phyloP scores from a whole-genome alignment of 1,140 invertebrate species.

The Diabrotica undecimpunctata region DNA sequence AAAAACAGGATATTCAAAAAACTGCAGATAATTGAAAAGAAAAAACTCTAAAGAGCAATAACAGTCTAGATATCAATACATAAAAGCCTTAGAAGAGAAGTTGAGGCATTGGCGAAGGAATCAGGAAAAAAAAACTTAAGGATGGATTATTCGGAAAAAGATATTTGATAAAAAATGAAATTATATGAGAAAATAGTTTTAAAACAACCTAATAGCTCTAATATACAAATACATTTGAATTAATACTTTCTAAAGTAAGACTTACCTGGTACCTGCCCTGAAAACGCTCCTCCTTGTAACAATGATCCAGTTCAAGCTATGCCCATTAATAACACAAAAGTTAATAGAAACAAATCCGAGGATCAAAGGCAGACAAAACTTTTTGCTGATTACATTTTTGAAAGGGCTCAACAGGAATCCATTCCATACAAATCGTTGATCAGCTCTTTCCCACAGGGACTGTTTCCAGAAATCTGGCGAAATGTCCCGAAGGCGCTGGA shows the following conservation, averaged over 20 bases:
- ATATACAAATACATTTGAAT: too few relatives aligned
- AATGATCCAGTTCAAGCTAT: conserved; percentile 80
- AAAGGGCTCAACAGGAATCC: conserved; percentile 69
- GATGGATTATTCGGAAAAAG: too few relatives aligned
- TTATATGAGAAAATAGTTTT: too few relatives aligned
- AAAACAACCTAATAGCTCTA: too few relatives aligned
- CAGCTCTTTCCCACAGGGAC: conserved; percentile 72
- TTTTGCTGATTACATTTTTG: conserved; percentile 63
- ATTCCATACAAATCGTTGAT: conserved; percentile 93
- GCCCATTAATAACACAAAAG: conserved; percentile 73
- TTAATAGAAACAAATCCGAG: conserved; percentile 87
- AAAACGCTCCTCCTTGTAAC: conserved; percentile 80
- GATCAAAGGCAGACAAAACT: conserved; percentile 82
- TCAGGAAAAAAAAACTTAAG: too few relatives aligned
- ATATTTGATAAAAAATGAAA: too few relatives aligned
- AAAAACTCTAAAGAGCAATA: too few relatives aligned
- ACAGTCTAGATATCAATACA: too few relatives aligned
- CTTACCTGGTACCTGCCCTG: conserved; percentile 71
- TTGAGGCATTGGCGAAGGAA: too few relatives aligned
- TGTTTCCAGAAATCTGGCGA: conserved; percentile 74
- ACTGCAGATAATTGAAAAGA: too few relatives aligned
- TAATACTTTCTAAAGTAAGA: neutral
- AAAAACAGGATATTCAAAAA: too few relatives aligned
- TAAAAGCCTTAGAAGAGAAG: too few relatives aligned
- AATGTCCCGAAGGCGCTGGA: conserved; percentile 87